Conservation (phyloP, 2,797 vertebrate genomes). For the Sebastolobus altivelis region DNA sequence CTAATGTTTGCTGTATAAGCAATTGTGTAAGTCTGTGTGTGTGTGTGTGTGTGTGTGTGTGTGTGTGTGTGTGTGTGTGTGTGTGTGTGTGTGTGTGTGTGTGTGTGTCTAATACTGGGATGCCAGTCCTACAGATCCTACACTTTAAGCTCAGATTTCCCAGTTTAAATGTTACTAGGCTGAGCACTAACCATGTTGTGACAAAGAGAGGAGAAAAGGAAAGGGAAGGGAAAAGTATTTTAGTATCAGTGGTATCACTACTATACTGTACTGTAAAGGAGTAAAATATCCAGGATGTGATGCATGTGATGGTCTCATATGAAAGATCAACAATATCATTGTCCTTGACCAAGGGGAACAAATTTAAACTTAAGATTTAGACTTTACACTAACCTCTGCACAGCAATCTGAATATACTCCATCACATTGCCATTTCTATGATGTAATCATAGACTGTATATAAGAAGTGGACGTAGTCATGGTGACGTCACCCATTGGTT, state of each 20-base stretch:
- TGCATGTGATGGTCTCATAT: background rate
- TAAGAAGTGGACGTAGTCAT: no score
- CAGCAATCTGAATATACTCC: background rate
- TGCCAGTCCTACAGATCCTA: slow-evolving; percentile 7
- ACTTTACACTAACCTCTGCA: slow-evolving; percentile 11
- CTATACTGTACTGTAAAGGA: background rate
- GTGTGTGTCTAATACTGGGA: slow-evolving; percentile 5
- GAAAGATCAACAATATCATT: background rate
- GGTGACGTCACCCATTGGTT: no score
- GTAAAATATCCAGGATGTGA: background rate
- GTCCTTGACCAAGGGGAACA: slow-evolving; percentile 12
- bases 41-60: no score
- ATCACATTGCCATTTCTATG: background rate
- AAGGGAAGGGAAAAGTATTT: background rate
- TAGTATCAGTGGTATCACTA: background rate
- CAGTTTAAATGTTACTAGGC: background rate
- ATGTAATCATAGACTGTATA: background rate
- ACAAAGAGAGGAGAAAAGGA: slow-evolving; percentile 3
- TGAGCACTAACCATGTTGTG: background rate
- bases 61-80: background rate
- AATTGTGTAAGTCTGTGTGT: background rate
- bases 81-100: background rate
- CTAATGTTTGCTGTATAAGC: slow-evolving; percentile 49
- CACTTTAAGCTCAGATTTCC: slow-evolving; percentile 3
- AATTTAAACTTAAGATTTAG: slow-evolving; percentile 4